phyloP scores from a whole-genome alignment of 2,113 vertebrate species.

The Crotalus horridus region DNA sequence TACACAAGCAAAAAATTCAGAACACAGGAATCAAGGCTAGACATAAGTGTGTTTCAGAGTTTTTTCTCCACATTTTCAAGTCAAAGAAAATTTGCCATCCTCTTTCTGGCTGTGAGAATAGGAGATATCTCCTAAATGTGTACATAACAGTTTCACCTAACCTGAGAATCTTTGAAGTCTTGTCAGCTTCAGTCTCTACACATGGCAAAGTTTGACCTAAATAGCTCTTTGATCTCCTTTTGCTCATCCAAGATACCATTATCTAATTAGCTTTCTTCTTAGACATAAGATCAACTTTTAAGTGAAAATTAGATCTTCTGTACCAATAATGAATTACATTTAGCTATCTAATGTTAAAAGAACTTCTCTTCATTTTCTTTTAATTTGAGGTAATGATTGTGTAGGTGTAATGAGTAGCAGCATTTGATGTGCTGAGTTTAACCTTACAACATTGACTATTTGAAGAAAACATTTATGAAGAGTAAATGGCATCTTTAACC shows the following conservation, averaged over 20 bases:
- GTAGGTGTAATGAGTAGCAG: not conserved
- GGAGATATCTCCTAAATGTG: not conserved
- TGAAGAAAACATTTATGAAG: not conserved
- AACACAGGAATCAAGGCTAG: not conserved
- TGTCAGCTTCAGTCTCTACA: not conserved
- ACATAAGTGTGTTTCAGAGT: not conserved
- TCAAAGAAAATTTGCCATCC: not conserved
- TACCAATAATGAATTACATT: not conserved
- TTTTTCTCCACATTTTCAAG: not conserved
- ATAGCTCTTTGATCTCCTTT: not conserved
- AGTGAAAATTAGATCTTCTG: not conserved
- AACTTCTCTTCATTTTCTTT: not conserved
- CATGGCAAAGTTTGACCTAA: not conserved
- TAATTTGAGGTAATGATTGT: not conserved
- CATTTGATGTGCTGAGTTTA: not conserved
- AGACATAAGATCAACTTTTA: not conserved
- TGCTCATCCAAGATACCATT: not conserved
- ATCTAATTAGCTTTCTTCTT: not conserved
- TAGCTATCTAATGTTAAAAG: not conserved
- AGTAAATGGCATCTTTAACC: not conserved
- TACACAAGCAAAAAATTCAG: not conserved
- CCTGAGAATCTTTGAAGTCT: not conserved
- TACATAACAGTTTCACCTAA: not conserved
- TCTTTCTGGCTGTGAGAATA: not conserved
- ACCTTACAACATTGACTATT: not conserved